Evolutionary conservation across 1,140 invertebrate species (phyloP).

Genomic region (Drosophila punjabiensis): DNA sequence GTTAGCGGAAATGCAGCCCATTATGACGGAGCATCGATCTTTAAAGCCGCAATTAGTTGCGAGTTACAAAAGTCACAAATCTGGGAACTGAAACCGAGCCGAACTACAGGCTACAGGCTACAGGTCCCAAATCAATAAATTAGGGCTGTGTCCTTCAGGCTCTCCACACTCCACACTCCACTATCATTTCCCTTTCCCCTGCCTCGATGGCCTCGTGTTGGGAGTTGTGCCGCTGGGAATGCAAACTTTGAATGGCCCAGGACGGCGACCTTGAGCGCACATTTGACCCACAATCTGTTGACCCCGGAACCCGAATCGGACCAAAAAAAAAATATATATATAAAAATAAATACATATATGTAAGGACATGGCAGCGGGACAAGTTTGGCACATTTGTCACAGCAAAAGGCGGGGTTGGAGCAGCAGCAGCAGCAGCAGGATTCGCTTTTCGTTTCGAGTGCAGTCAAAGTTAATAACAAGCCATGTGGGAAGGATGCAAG

Average conservation of each 20-base stretch:
- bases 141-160: background rate
- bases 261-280: constrained; percentile 56
- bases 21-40: background rate
- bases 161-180: no score
- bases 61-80: background rate
- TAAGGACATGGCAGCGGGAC: constrained; percentile 8
- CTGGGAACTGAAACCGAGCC: background rate
- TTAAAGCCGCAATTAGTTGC: constrained; percentile 8
- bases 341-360: constrained; percentile 13
- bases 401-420: constrained; percentile 15
- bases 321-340: constrained; percentile 8
- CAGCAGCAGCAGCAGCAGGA: constrained; percentile 27
- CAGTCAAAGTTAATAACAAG: constrained; percentile 54
- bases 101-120: background rate
- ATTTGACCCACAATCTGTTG: constrained; percentile 31
- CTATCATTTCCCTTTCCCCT: background rate
- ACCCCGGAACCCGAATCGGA: background rate
- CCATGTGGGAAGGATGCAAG: background rate
- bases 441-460: constrained; percentile 37
- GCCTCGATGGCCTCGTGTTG: background rate
- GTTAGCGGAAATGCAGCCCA: constrained; percentile 7
- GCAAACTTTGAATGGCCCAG: constrained; percentile 56
- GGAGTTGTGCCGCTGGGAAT: constrained; percentile 42
- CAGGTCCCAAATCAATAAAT: constrained; percentile 12
- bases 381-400: constrained; percentile 76